Evolutionary conservation across 2,888 invertebrate species (phyloP).

Genomic region (Hyalella azteca): DNA sequence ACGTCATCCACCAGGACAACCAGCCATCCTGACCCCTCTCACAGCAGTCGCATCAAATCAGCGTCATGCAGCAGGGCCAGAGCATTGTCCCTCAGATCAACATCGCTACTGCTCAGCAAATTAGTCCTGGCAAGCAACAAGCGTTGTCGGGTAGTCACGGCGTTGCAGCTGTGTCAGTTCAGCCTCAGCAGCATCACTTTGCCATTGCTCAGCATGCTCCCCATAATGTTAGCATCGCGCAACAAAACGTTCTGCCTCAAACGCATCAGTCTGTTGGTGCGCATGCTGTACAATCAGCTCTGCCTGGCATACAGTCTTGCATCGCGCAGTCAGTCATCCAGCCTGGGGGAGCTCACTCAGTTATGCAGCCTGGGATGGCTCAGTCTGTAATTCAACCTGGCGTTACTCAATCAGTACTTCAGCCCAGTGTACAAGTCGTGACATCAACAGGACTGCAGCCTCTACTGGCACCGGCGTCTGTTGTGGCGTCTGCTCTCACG

Average conservation of each 20-base stretch:
- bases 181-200: constrained; percentile 11
- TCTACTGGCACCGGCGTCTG: constrained; percentile 17
- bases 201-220: constrained; percentile 1
- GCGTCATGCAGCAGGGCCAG: constrained; percentile 28
- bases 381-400: not conserved
- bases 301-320: not conserved
- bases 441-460: constrained; percentile 29
- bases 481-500: not conserved
- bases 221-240: not conserved
- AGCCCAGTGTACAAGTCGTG: constrained; percentile 5
- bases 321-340: constrained; percentile 14
- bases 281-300: constrained; percentile 2
- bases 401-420: constrained; percentile 6
- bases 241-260: not conserved
- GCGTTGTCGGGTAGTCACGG: not conserved
- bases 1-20: constrained; percentile 56
- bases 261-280: not conserved
- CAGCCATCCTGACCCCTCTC: constrained; percentile 58
- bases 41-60: not conserved
- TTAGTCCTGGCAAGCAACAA: not conserved
- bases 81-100: not conserved
- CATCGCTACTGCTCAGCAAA: constrained; percentile 19
- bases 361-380: not conserved
- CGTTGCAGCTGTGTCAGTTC: not conserved
- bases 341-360: not conserved